Conservation (phyloP, 2,113 vertebrate species). For the Mustela lutreola region DNA sequence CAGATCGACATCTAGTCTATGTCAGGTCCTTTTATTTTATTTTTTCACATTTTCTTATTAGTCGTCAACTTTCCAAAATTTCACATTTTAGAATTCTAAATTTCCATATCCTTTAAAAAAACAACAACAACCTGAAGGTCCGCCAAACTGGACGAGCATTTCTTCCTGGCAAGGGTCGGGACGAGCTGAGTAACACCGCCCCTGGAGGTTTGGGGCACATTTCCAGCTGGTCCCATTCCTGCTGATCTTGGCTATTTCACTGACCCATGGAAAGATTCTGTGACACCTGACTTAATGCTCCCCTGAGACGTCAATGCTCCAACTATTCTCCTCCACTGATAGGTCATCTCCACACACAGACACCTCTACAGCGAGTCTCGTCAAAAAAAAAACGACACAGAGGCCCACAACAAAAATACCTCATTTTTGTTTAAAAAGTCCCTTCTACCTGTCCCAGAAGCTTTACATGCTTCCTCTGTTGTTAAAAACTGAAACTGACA, state of each 20-base stretch:
- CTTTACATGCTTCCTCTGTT: constrained; percentile 18
- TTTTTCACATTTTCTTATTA: background rate
- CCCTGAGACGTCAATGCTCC: background rate
- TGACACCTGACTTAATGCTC: constrained; percentile 1
- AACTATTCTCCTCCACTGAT: background rate
- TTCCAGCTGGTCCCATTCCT: background rate
- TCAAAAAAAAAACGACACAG: background rate
- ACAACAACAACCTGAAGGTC: background rate
- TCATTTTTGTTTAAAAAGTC: background rate
- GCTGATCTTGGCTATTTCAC: background rate
- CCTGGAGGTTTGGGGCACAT: background rate
- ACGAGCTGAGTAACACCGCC: background rate
- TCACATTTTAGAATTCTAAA: constrained; percentile 29
- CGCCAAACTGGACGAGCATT: background rate
- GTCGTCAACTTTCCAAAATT: background rate
- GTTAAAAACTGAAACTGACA: background rate
- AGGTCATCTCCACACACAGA: background rate
- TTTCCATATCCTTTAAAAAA: background rate
- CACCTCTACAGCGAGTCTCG: background rate
- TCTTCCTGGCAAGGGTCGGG: background rate
- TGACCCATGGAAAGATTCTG: background rate
- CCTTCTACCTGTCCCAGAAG: background rate
- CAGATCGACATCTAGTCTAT: background rate
- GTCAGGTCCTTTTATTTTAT: background rate
- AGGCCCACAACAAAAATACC: background rate